Evolutionary conservation across 2,113 vertebrate genomes (phyloP), one percentile per base, ranked within the genome.

Genomic region (Zosterops borbonicus): DNA sequence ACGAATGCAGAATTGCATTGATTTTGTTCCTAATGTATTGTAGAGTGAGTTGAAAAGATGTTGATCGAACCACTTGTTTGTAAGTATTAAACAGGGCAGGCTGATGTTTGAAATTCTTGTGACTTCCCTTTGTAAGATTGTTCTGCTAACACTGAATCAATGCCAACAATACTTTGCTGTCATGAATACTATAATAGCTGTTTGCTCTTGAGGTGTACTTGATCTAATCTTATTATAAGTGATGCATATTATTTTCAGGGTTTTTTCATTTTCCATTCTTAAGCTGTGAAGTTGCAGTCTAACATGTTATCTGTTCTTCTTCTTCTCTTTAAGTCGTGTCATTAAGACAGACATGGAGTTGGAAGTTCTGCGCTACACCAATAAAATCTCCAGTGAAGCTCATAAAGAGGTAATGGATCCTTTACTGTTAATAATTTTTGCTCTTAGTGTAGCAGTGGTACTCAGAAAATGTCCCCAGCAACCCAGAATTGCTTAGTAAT

Each of bases 291-390:
- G 87, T 71, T 90, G 87, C 81, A 91, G 96, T 78, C 78, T 94
- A 88, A 92, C 88, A 12, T 46, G 9, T 5, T 95, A 12, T 71
- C 42, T 91, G 55, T 94, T 92, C 80, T 70, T 95, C 46, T 86
- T 14, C 83, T 93, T 95, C 46, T 86, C 76, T 97, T 96, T 74
- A 84, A 99, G 99, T 96, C 99, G 99, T 52, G 98, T 99, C 75
- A 93, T 98, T 88, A 99, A 99, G 97, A 99, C 99, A 2, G 98
- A 99, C 96, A 99, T 99, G 99, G 99, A 99, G 97, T 96, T 99
- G 97, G 99, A 99, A 97, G 98, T 99, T 76, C 94, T 99, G 90
- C 99, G 99, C 69, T 99, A 99, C 96, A 99, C 99, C 91, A 99
- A 99, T 97, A 98, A 98, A 94, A 97, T 99, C 96, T 99, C 99